Conservation (phyloP, 2,888 invertebrate species). For the Tuta absoluta region DNA sequence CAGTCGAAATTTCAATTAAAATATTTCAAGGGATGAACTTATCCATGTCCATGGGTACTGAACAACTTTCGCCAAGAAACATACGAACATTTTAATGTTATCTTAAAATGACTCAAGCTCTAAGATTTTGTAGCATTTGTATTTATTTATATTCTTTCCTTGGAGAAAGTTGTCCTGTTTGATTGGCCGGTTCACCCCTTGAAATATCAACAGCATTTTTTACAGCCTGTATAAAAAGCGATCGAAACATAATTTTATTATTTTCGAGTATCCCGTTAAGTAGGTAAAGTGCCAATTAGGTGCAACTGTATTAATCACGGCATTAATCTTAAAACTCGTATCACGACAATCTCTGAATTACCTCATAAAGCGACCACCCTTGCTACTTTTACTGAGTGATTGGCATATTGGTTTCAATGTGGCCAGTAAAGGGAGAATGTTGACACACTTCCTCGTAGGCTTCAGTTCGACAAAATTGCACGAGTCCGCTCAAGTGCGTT, state of each 20-base stretch:
- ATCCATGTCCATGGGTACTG: too few relatives aligned
- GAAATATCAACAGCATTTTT: too few relatives aligned
- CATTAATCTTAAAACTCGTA: neutral
- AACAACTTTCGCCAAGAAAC: too few relatives aligned
- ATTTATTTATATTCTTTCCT: too few relatives aligned
- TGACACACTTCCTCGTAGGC: constrained; percentile 27
- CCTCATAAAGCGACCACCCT: constrained; percentile 2
- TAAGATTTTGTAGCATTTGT: too few relatives aligned
- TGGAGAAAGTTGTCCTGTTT: too few relatives aligned
- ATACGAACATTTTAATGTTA: too few relatives aligned
- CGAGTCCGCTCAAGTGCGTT: constrained; percentile 20
- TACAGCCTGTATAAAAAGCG: neutral
- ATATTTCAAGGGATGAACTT: too few relatives aligned
- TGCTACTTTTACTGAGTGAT: constrained; percentile 10
- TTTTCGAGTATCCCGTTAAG: neutral
- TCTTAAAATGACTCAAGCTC: too few relatives aligned
- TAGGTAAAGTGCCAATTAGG: neutral
- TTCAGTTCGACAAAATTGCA: constrained; percentile 17
- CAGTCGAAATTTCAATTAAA: too few relatives aligned
- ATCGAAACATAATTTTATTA: neutral
- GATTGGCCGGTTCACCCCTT: too few relatives aligned
- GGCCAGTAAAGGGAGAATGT: constrained; percentile 5
- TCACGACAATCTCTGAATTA: constrained; percentile 6
- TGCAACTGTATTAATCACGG: neutral
- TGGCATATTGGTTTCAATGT: neutral